Base-by-base conservation (phyloP, 2,888 invertebrate species). In the Dichetophora obliterata region DNA sequence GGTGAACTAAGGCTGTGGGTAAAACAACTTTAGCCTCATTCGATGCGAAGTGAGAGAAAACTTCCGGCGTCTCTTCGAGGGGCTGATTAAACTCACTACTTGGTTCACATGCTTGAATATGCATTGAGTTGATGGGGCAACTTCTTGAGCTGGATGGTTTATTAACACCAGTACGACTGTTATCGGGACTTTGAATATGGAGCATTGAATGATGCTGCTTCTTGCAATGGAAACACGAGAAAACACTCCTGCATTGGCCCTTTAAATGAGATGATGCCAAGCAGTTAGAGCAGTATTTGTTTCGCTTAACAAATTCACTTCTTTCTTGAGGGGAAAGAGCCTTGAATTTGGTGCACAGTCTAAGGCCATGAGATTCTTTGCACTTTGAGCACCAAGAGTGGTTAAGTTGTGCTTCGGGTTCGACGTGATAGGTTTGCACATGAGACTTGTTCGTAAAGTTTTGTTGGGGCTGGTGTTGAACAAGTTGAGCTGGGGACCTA, bases 241-340 rank as follows among this genome's bases (percentile, higher is more conserved):
- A 37, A 8, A 1, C 1, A 6, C 37, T 37, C 8, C 8, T 37
- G 37, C 37, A 37, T 6, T 6, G 37, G 3, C 1, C 8, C 8
- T 37, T 37, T 37, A 8, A 8, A 8, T 37, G 37, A 3, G 37
- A 37, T 1, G 4, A 37, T 37, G 37, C 37, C 8, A 77, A 59
- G 19, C 77, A 75, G 50, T 61, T 75, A n/a, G 69, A 69, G 5
- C 77, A 77, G 52, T 43, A 31, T 11, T 37, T 71, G 8, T 77
- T 73, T 8, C 31, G 16, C 0, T 16, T 69, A 0, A 69, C 77
- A 19, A 59, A 77, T 24, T 77, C 69, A 0, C 74, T 52, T 54
- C 69, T 59, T 31, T 70, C 50, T 52, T 74, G 69, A 1, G 52
- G 31, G 8, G 77, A 52, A 9, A 54, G 48, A 2, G 52, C 22